A percentile compares a stretch with the other conserved stretches of the same genome.
Conservation (phyloP, 1,140 invertebrate genomes). For the Papilio glaucus region DNA sequence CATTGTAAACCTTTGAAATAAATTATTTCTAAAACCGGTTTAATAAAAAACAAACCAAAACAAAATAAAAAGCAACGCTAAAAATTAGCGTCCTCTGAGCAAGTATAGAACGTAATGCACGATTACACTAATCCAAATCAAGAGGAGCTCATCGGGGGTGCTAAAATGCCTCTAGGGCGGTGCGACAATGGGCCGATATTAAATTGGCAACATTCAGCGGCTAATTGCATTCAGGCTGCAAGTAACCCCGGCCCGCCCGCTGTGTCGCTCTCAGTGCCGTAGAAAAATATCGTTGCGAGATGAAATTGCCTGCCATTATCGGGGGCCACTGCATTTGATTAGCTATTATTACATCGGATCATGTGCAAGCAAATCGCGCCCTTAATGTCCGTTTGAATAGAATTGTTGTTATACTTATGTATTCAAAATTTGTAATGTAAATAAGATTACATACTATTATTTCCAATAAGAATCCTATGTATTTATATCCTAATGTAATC, state of each 20-base stretch:
- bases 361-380: constrained; percentile 7
- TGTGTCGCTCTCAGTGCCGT: constrained; percentile 27
- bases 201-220: constrained; percentile 69
- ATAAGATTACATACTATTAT: too few species aligned
- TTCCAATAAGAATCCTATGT: too few species aligned
- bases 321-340: constrained; percentile 27
- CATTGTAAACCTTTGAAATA: background rate
- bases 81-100: background rate
- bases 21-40: background rate
- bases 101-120: constrained; percentile 22
- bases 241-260: constrained; percentile 46
- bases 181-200: constrained; percentile 54
- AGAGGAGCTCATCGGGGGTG: constrained; percentile 27
- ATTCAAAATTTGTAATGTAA: too few species aligned
- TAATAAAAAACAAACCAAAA: background rate
- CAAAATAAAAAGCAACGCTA: background rate
- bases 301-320: constrained; percentile 33
- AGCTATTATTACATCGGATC: constrained; percentile 16
- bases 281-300: constrained; percentile 17
- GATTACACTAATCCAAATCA: constrained; percentile 31
- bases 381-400: background rate
- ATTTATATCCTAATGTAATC: too few species aligned
- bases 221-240: constrained; percentile 72
- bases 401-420: too few species aligned
- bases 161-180: constrained; percentile 40